Evolutionary conservation across 2,113 vertebrate genomes (phyloP), one percentile per base, ranked within the genome.

Genomic region (Epinephelus fuscoguttatus): DNA sequence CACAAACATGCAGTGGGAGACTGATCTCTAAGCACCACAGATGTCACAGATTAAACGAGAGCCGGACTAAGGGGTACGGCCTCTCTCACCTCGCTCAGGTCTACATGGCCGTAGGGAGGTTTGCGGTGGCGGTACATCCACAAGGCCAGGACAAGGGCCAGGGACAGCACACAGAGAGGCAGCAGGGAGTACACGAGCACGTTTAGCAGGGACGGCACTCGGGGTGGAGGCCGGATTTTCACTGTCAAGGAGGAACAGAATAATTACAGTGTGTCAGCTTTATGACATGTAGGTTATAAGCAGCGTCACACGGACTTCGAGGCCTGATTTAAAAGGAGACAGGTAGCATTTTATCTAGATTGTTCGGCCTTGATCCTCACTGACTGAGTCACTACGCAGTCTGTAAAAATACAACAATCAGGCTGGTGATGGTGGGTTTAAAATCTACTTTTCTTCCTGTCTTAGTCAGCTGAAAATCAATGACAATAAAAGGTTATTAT

Each of bases 71-170:
- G 14, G 33, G 33, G n/a, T 10, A 6, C 0, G 33, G 50, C 68
- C 25, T 2, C n/a, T 27, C 87, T 92, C 61, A 99, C 98, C 98
- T 99, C 98, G 0, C 97, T 96, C 59, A 99, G 94, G 90, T 99
- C 97, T 1, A 99, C 98, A 0, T 99, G 98, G 55, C 97, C 97
- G 1, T 99, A 99, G 21, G 98, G 97, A 52, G 98, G 97, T 78
- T 99, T 99, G 61, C 97, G 96, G 82, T 99, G 98, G 6, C 98
- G 96, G 85, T 99, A 99, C 95, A 98, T 97, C 98, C 98, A 99
- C 93, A 98, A 96, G 42, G 97, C 97, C 89, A 99, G 92, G 62
- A 98, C 94, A 25, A 99, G 93, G 47, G 96, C 95, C 92, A 99
- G 77, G 81, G 97, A 98, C 71, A 99, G 96, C 70, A 97, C 97